Evolutionary conservation across 2,888 invertebrate genomes (phyloP).

Genomic region (Peribatodes rhomboidaria): DNA sequence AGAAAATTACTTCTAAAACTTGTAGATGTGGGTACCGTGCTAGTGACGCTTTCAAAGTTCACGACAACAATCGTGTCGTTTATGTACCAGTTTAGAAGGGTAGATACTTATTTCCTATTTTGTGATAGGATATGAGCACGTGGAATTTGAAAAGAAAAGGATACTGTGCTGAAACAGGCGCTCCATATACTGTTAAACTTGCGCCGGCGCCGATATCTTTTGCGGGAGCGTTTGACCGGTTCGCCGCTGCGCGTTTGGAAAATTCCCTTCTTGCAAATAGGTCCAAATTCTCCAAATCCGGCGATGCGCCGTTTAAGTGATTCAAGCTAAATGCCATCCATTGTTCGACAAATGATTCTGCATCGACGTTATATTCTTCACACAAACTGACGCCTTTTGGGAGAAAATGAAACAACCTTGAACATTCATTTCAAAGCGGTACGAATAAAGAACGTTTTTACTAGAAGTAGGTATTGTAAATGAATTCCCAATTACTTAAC

Average conservation of each 20-base stretch:
- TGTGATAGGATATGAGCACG: conserved; percentile 58
- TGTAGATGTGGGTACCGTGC: not conserved
- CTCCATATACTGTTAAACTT: conserved; percentile 74
- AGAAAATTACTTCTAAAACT: conserved; percentile 6
- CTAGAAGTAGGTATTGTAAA: not conserved
- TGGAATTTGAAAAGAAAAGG: conserved; percentile 72
- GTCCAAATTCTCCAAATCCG: conserved; percentile 86
- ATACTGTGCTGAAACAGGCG: conserved; percentile 72
- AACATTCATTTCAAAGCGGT: conserved; percentile 69
- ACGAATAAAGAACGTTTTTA: conserved; percentile 10
- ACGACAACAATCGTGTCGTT: conserved; percentile 40
- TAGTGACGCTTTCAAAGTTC: conserved; percentile 23
- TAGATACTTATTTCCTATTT: conserved; percentile 30
- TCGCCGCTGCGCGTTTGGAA: conserved; percentile 79
- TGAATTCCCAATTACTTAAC: not conserved
- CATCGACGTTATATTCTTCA: conserved; percentile 87
- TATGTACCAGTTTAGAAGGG: not conserved
- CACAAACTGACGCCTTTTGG: conserved; percentile 88
- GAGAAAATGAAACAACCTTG: conserved; percentile 80
- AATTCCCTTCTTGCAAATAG: conserved; percentile 89
- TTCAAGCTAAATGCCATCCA: conserved; percentile 93
- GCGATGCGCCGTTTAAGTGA: conserved; percentile 87
- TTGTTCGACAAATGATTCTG: conserved; percentile 90
- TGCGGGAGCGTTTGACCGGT: conserved; percentile 64
- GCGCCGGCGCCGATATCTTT: conserved; percentile 76